Base-by-base conservation (phyloP, 2,797 vertebrate genomes). In the Phrynocephalus vlangalii region DNA sequence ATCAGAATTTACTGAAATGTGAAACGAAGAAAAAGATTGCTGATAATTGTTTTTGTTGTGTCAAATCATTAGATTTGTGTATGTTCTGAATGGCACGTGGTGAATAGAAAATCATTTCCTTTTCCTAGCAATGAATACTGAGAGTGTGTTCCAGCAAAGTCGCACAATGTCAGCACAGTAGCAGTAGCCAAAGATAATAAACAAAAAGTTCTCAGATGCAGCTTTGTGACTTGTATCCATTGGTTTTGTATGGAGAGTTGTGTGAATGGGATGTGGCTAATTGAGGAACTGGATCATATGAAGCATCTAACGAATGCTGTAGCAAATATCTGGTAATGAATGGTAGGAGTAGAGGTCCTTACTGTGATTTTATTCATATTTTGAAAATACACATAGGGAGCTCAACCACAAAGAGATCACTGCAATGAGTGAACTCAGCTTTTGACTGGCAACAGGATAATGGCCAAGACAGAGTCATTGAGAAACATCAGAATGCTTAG, bases 201-300 rank as follows among this genome's bases (percentile, higher is more conserved):
- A n/a, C 24, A 28, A 30, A 80, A 85, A 72, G 83, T 24, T 93
- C 91, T 93, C 92, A 79, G 77, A 60, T 79, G 83, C 38, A 87
- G 66, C 90, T 91, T 71, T 89, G 84, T 82, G 7, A 90, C 15
- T 66, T 71, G 11, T 88, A 84, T 87, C 79, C 84, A 81, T 90
- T 89, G 87, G 66, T 6, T 81, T 87, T 93, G 33, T 75, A 0
- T 88, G 76, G 82, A 90, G 86, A 70, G 71, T 88, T 92, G 86
- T 63, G 76, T 80, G 84, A 93, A 90, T 33, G 84, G 86, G 78
- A 52, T 81, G 84, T 87, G 67, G 48, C 92, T 94, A 93, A 89
- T 68, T 94, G 89, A 91, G 94, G 81, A 73, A 86, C 0, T 44
- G 52, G 70, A 76, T 33, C 82, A 87, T 92, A 93, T 95, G 87